Conservation (phyloP, 2,888 invertebrate species). For the Agrotis segetum region DNA sequence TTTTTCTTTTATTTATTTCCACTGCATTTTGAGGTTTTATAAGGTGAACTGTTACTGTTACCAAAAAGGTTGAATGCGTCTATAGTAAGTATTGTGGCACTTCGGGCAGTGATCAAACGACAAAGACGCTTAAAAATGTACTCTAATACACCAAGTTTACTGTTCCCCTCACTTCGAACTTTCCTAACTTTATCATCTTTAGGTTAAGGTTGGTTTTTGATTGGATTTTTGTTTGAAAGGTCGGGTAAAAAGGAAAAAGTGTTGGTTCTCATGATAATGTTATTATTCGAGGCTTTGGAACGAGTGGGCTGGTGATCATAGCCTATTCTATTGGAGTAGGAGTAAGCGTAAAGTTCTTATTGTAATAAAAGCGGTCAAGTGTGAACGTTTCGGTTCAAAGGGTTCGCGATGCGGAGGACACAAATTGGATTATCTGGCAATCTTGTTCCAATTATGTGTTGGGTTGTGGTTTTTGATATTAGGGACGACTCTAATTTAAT, state of each 20-base stretch:
- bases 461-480: not conserved
- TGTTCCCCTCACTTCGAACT: conserved; percentile 30
- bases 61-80: conserved; percentile 79
- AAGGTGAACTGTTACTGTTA: conserved; percentile 74
- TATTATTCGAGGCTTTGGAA: conserved; percentile 84
- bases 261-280: conserved; percentile 85
- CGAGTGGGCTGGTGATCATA: conserved; percentile 88
- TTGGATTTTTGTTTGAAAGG: conserved; percentile 33
- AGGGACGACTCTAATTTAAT: not conserved
- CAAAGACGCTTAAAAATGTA: conserved; percentile 87
- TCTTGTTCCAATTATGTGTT: not conserved
- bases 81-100: conserved; percentile 80
- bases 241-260: conserved; percentile 60
- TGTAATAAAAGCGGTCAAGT: conserved; percentile 69
- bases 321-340: conserved; percentile 83
- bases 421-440: conserved; percentile 24
- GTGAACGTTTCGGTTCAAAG: conserved; percentile 48
- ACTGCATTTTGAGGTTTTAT: conserved; percentile 63
- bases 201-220: conserved; percentile 64
- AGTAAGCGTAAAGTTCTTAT: conserved; percentile 82
- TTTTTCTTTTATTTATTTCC: conserved; percentile 67
- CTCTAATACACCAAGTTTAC: conserved; percentile 72
- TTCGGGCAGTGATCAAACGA: conserved; percentile 84
- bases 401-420: conserved; percentile 50
- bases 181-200: conserved; percentile 33